These are phyloP conservation scores for Oxygymnocypris stewartii DNA, from an alignment of 2,113 vertebrate species.

Conservation along the genomic window DNA sequence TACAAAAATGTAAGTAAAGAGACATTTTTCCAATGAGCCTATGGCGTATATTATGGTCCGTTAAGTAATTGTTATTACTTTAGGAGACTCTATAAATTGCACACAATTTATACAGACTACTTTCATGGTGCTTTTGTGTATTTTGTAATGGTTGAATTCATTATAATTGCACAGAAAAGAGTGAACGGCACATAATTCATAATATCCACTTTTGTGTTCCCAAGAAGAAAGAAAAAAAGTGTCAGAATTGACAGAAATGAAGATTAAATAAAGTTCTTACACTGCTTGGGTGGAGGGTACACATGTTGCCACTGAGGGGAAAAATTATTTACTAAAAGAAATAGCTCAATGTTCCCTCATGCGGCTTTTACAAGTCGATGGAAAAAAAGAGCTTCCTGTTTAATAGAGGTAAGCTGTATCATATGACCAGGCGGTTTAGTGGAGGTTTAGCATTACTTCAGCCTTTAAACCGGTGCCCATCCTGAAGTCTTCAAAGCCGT, in stretches of 20 bases:
- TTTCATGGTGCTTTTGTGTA: neutral
- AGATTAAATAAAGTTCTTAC: constrained; percentile 30
- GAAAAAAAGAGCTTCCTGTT: constrained; percentile 55
- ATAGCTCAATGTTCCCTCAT: constrained; percentile 56
- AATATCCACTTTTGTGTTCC: neutral
- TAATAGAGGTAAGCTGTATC: constrained; percentile 54
- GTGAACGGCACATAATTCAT: neutral
- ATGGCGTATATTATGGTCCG: neutral
- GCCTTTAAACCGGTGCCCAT: constrained; percentile 60
- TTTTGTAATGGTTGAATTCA: neutral
- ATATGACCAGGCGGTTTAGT: constrained; percentile 50
- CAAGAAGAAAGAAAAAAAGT: neutral
- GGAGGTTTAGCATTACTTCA: constrained; percentile 64
- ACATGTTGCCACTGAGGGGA: neutral
- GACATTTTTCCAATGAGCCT: neutral
- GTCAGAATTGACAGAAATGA: constrained; percentile 37
- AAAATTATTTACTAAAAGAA: constrained; percentile 49
- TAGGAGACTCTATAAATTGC: neutral
- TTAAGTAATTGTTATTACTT: neutral
- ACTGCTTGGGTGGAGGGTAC: neutral
- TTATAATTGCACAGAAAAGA: neutral
- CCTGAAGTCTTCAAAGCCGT: constrained; percentile 55
- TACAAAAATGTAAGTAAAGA: neutral
- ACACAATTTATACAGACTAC: neutral
- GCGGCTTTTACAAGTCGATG: constrained; percentile 47